These are phyloP conservation scores for Acleris holmiana DNA, from an alignment of 2,888 invertebrate species.

Conservation along the genomic window DNA sequence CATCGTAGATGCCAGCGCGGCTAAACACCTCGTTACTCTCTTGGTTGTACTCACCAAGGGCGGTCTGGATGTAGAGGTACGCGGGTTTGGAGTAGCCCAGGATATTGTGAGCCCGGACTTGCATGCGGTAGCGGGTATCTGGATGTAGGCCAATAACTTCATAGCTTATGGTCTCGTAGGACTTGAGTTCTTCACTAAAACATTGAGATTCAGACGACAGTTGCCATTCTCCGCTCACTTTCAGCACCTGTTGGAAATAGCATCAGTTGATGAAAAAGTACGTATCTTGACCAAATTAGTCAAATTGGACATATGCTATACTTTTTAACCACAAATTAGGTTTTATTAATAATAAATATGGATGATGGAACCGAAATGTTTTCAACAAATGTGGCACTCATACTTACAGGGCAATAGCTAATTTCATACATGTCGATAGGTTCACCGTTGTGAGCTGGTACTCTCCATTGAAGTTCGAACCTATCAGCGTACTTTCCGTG, in stretches of 20 bases:
- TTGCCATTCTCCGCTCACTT: conserved; percentile 88
- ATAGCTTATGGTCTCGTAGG: conserved; percentile 86
- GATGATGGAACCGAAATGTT: no score
- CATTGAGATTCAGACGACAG: conserved; percentile 83
- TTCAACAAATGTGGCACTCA: neutral
- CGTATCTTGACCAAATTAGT: neutral
- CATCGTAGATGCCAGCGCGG: conserved; percentile 80
- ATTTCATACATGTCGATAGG: conserved; percentile 93
- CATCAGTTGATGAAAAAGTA: neutral
- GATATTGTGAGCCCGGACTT: conserved; percentile 92
- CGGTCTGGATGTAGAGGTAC: conserved; percentile 92
- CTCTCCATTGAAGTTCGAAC: conserved; percentile 92
- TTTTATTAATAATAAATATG: neutral
- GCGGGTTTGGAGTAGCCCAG: conserved; percentile 93
- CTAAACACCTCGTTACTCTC: conserved; percentile 75
- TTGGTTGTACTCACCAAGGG: conserved; percentile 91
- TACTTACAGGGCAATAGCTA: conserved; percentile 90
- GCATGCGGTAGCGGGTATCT: conserved; percentile 93
- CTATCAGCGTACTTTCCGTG: conserved; percentile 88
- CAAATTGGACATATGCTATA: no score
- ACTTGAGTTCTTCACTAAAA: conserved; percentile 84
- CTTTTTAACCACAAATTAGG: no score
- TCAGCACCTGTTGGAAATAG: conserved; percentile 81
- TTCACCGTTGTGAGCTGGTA: conserved; percentile 95
- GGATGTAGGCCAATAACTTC: conserved; percentile 89